Evolutionary conservation across 2,113 vertebrate species (phyloP), one percentile per base, ranked within the genome.

Genomic region (Azemiops feae): DNA sequence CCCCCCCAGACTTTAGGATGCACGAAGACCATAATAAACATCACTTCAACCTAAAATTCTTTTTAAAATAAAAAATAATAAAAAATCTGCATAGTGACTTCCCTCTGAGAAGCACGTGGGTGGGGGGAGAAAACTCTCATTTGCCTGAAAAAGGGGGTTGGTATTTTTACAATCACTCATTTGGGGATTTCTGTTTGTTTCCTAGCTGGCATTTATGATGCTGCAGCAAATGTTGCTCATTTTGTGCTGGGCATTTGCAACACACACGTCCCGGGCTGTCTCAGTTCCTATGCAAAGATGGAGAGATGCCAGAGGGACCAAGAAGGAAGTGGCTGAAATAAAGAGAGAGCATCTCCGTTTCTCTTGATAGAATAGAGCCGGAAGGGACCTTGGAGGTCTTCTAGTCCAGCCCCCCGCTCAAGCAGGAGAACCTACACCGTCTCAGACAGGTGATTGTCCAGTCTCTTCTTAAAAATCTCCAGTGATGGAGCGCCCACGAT

Each of bases 231-330:
- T 8, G 30, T 6, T 47, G 27, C 58, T 2, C 20, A 7, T 16
- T 64, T 47, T n/a, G 2, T 16, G 10, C 22, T 89, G 22, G 11
- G 5, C 5, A 53, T 74, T 74, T 81, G 64, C 60, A 81, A 39
- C 16, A 27, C 12, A n/a, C 34, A n/a, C 60, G 0, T 2, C 64
- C 5, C 18, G 14, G 5, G 1, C 34, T 1, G 7, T 12, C 16
- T 16, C 43, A 20, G 27, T 20, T 27, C 54, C 25, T 22, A 22
- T n/a, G 3, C 50, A 54, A 74, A 27, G n/a, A 3, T 3, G 18
- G 30, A 52, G 4, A 18, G 53, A 30, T 3, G 1, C 20, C 74
- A 14, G 5, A 81, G n/a, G n/a, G 50, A 39, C 53, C 89, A 11
- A 81, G 39, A 34, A 91, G 89, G 30, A 20, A 27, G 1, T 0